A percentile compares a stretch with the other conserved stretches of the same genome.
Conservation (phyloP, 2,888 invertebrate genomes). For the Hyalella azteca region DNA sequence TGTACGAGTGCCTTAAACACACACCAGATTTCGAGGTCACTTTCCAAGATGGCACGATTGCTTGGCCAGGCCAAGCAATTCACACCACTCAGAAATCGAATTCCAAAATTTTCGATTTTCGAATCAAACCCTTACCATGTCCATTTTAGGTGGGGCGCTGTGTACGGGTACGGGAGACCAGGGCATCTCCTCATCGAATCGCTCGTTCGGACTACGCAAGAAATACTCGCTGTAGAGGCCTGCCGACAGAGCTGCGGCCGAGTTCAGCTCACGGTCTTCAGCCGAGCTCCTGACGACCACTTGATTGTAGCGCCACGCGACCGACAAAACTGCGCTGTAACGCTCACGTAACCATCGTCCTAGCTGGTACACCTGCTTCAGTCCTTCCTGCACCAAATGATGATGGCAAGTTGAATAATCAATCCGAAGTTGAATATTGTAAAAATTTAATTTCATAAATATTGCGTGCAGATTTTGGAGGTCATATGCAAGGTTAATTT, state of each 20-base stretch:
- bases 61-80: too few relatives aligned
- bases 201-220: not conserved
- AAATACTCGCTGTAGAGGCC: conserved; percentile 4
- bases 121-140: not conserved
- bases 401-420: too few relatives aligned
- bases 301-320: not conserved
- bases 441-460: not conserved
- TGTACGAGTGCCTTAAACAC: not conserved
- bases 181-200: conserved; percentile 1
- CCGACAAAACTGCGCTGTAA: not conserved
- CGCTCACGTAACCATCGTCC: not conserved
- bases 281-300: not conserved
- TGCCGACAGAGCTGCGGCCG: not conserved
- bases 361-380: not conserved
- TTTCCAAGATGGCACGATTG: not conserved
- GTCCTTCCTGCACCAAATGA: conserved; percentile 22
- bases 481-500: too few relatives aligned
- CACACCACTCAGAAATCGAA: not conserved
- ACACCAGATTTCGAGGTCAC: not conserved
- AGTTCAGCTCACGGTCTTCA: not conserved
- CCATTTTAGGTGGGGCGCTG: not conserved
- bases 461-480: not conserved
- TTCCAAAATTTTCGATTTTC: not conserved
- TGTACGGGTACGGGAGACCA: conserved; percentile 18
- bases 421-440: too few relatives aligned